A percentile compares a stretch with the other conserved stretches of the same genome.
Conservation (phyloP, 2,113 vertebrate species). For the Elachura formosa region DNA sequence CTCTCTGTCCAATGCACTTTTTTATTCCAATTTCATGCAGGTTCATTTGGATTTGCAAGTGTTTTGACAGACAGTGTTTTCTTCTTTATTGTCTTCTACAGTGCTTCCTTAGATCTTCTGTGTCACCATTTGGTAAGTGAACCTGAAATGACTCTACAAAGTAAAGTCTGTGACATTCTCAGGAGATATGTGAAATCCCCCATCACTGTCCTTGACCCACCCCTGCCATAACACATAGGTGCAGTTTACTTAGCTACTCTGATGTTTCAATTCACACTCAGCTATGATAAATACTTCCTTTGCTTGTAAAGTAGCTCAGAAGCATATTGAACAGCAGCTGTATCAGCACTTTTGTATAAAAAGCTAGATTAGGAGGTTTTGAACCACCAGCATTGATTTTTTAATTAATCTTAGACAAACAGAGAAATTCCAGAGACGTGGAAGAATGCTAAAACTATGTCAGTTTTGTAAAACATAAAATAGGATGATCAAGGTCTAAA, state of each 20-base stretch:
- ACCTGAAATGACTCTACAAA: not conserved
- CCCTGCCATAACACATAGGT: not conserved
- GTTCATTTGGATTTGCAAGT: not conserved
- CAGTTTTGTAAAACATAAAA: not conserved
- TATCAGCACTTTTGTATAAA: not conserved
- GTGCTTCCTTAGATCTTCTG: not conserved
- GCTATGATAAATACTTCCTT: not conserved
- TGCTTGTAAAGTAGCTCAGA: not conserved
- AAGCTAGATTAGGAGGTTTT: not conserved
- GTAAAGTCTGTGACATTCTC: not conserved
- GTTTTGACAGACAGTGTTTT: not conserved
- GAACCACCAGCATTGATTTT: constrained; percentile 29
- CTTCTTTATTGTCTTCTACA: not conserved
- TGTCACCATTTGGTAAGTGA: not conserved
- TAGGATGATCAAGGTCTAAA: not conserved
- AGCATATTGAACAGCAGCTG: not conserved
- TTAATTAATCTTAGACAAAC: not conserved
- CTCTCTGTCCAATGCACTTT: not conserved
- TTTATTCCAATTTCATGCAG: not conserved
- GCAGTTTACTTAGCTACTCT: not conserved
- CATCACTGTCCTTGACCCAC: not conserved
- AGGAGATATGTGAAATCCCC: not conserved
- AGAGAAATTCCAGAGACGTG: not conserved
- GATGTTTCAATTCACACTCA: not conserved
- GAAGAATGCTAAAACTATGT: not conserved